Conservation (phyloP, 1,140 invertebrate genomes). For the Drosophila lacteicornis region DNA sequence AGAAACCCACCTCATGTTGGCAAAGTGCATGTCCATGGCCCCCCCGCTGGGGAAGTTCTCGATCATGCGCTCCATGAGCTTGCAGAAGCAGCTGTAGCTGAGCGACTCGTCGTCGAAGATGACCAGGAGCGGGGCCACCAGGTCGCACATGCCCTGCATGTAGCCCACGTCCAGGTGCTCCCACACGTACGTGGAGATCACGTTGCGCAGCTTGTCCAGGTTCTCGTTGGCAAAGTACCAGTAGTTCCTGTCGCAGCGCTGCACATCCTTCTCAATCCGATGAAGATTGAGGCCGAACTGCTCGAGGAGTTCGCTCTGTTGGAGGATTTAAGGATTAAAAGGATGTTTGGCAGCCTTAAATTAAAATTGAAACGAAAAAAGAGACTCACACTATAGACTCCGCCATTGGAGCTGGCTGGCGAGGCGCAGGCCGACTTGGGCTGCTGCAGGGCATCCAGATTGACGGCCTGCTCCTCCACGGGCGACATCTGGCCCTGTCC, state of each 20-base stretch:
- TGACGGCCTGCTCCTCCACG: conserved; percentile 56
- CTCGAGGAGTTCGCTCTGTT: conserved; percentile 92
- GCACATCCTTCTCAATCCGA: conserved; percentile 98
- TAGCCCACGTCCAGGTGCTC: conserved; percentile 96
- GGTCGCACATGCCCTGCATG: conserved; percentile 98
- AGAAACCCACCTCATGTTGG: conserved; percentile 91
- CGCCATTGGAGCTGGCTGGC: conserved; percentile 93
- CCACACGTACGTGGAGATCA: conserved; percentile 99
- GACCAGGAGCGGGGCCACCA: conserved; percentile 96
- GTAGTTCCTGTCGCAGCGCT: conserved; percentile 97
- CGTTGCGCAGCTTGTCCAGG: conserved; percentile 97
- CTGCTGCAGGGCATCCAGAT: conserved; percentile 83
- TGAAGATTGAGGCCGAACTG: conserved; percentile 96
- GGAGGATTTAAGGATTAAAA: neutral
- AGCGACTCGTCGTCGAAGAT: conserved; percentile 96
- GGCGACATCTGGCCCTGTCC: conserved; percentile 72
- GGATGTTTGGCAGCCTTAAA: neutral
- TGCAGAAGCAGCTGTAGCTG: conserved; percentile 96
- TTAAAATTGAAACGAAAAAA: no score
- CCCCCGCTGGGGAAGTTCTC: conserved; percentile 97
- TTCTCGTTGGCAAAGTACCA: conserved; percentile 95
- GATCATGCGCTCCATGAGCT: conserved; percentile 95
- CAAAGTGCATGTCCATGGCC: conserved; percentile 97
- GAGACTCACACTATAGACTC: conserved; percentile 92
- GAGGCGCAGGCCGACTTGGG: conserved; percentile 89